Conservation (phyloP, 2,888 invertebrate species). For the Thumatha senex region DNA sequence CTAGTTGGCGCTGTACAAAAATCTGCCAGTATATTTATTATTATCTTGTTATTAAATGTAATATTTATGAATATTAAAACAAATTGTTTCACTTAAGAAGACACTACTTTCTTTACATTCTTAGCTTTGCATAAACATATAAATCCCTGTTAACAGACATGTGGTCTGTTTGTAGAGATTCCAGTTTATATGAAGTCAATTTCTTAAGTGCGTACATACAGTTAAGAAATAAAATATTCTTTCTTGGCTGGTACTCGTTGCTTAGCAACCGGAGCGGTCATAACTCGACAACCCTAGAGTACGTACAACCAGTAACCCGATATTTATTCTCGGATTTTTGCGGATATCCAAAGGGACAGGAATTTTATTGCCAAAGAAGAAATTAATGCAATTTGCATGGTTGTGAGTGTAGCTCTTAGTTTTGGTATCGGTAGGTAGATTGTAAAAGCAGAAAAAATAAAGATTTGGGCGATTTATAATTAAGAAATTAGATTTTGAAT, state of each 20-base stretch:
- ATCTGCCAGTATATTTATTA: too few species aligned
- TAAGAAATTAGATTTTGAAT: too few species aligned
- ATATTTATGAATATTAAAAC: too few species aligned
- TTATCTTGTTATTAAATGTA: too few species aligned
- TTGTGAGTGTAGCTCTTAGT: constrained; percentile 13
- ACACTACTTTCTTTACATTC: too few species aligned
- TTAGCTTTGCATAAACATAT: neutral
- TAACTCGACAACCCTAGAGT: constrained; percentile 46
- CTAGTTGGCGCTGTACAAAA: too few species aligned
- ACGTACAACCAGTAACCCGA: constrained; percentile 53
- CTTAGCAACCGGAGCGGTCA: constrained; percentile 39
- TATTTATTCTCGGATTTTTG: constrained; percentile 53
- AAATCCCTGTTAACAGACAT: neutral
- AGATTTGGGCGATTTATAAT: neutral
- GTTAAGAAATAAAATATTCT: constrained; percentile 52
- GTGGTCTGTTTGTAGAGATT: constrained; percentile 22
- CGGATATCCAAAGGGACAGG: constrained; percentile 42
- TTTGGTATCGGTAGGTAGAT: constrained; percentile 16
- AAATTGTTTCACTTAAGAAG: too few species aligned
- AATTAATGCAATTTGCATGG: constrained; percentile 42
- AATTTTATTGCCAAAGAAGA: constrained; percentile 35
- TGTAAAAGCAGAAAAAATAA: neutral
- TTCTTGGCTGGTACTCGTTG: constrained; percentile 24
- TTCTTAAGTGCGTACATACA: constrained; percentile 61
- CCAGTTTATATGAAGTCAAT: constrained; percentile 54